Conservation (phyloP, 1,140 invertebrate species). For the Calliphora vicina region DNA sequence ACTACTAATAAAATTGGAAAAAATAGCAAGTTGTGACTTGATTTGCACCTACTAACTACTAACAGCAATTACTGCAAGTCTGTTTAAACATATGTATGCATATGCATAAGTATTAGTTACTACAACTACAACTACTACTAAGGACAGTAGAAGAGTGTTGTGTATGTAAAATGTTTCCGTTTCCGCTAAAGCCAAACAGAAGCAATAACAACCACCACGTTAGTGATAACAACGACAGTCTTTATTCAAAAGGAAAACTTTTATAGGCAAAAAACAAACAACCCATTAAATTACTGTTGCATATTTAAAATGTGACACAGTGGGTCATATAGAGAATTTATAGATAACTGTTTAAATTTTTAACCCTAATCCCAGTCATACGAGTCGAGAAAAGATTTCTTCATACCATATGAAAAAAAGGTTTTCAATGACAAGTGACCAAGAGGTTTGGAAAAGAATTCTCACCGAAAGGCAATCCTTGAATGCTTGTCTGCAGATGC, state of each 20-base stretch:
- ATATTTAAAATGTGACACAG: not conserved
- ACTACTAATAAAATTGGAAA: not conserved
- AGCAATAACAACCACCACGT: not conserved
- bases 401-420: no score
- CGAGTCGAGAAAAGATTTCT: no score
- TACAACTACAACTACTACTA: not conserved
- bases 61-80: not conserved
- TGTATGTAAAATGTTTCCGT: constrained; percentile 31
- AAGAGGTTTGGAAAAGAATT: no score
- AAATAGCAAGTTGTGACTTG: not conserved
- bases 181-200: constrained; percentile 6
- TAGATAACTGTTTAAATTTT: no score
- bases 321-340: not conserved
- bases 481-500: no score
- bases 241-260: not conserved
- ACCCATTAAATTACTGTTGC: constrained; percentile 5
- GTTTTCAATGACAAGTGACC: no score
- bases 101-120: not conserved
- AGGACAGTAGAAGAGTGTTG: constrained; percentile 19
- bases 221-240: not conserved
- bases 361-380: no score
- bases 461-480: no score
- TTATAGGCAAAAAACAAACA: constrained; percentile 15
- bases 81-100: not conserved
- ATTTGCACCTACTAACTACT: constrained; percentile 9